Evolutionary conservation across 1,140 invertebrate genomes (phyloP).

Genomic region (Cotesia typhae): DNA sequence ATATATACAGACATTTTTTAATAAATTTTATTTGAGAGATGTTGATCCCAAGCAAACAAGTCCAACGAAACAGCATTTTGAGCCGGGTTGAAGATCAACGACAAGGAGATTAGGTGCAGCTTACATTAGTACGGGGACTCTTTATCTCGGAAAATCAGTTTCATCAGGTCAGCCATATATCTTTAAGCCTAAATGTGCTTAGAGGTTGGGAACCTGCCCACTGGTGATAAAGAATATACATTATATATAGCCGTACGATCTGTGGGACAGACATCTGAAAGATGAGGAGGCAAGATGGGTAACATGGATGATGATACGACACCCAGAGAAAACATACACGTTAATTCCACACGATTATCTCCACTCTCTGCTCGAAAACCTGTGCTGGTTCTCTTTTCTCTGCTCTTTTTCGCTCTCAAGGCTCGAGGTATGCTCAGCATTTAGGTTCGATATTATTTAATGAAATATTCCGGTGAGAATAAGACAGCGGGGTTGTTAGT

Average conservation of each 20-base stretch:
- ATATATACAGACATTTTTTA: conserved; percentile 3
- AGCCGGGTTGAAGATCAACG: neutral
- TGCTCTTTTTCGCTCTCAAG: conserved; percentile 30
- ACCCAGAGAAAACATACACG: neutral
- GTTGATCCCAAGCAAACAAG: neutral
- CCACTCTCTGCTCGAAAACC: neutral
- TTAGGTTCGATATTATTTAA: conserved; percentile 61
- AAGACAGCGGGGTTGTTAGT: conserved; percentile 22
- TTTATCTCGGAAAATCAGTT: neutral
- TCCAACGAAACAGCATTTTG: neutral
- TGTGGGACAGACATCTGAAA: too few species aligned
- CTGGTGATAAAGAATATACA: neutral
- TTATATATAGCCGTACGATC: neutral
- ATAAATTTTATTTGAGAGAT: neutral
- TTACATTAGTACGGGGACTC: neutral
- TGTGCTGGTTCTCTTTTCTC: conserved; percentile 19
- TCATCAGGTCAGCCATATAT: conserved; percentile 5
- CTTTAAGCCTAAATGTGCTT: too few species aligned
- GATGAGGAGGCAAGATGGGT: neutral
- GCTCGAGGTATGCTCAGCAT: conserved; percentile 54
- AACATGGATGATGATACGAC: conserved; percentile 7
- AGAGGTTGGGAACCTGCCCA: conserved; percentile 14
- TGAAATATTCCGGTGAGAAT: conserved; percentile 57
- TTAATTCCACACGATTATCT: conserved; percentile 23
- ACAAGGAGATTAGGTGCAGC: conserved; percentile 2